Evolutionary conservation across 2,113 vertebrate species (phyloP).

Genomic region (Passer domesticus): DNA sequence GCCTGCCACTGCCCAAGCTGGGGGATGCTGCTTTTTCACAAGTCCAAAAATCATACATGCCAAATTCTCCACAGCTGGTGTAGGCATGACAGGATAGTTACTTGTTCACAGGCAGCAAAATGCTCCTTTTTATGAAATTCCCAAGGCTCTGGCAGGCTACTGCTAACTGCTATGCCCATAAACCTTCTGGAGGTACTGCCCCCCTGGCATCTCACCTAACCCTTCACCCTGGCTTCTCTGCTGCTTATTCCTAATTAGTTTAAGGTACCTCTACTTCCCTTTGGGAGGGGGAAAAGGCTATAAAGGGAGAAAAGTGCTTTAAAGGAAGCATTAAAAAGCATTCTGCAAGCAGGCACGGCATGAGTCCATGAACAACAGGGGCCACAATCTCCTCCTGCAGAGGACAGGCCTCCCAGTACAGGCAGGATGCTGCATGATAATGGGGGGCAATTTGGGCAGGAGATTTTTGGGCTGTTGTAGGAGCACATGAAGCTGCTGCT

Average conservation of each 20-base stretch:
- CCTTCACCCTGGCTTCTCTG: not conserved
- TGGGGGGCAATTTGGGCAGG: not conserved
- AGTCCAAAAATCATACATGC: not conserved
- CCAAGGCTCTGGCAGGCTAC: not conserved
- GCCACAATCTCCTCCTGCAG: fast-evolving
- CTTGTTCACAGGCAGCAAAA: not conserved
- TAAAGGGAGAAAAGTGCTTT: not conserved
- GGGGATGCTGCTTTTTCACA: not conserved
- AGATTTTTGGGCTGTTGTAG: not conserved
- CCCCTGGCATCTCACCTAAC: not conserved
- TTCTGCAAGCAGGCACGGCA: fast-evolving
- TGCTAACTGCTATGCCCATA: not conserved
- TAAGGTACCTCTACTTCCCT: not conserved
- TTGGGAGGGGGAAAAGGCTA: not conserved
- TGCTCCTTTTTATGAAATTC: not conserved
- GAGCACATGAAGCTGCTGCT: not conserved
- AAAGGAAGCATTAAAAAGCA: constrained; percentile 21
- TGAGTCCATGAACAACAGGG: not conserved
- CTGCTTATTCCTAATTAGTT: not conserved
- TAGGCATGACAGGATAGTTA: fast-evolving
- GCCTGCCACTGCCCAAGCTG: not conserved
- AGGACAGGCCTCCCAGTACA: not conserved
- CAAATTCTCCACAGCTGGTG: not conserved
- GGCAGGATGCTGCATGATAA: not conserved
- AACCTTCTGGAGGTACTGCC: not conserved